Base-by-base conservation (phyloP, 2,888 invertebrate genomes). In the Campopleginae sp. region DNA sequence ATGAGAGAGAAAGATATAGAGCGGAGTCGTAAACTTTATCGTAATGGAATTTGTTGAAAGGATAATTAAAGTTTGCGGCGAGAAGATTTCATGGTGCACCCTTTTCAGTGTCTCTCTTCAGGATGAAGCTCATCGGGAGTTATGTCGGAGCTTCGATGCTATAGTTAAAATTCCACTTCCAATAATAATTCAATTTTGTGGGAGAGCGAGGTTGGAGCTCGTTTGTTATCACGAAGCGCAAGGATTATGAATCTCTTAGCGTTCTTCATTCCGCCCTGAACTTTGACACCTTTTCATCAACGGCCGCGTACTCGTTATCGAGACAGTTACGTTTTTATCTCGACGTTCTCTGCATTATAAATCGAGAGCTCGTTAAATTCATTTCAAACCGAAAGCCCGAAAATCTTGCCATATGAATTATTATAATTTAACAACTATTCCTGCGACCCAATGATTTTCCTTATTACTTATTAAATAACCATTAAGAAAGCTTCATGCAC, bases 11-110 rank as follows among this genome's bases (percentile, higher is more conserved):
- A 58, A 10, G 68, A 61, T n/a, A 74, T 51, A 54, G n/a, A n/a
- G 27, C 5, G 42, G 27, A 46, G 44, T 48, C 82, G 80, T 78
- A 85, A 86, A 87, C 83, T 87, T 85, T 46, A 61, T 31, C 81
- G 75, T 87, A 86, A 87, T 86, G 85, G 82, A 87, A 85, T 87
- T 86, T 87, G 87, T 87, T 85, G 82, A 78, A 85, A 83, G 86
- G 75, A 86, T 87, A 87, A 86, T 87, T 87, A 81, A 86, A 87
- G 83, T 87, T 86, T 77, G 81, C 68, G 78, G 63, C 65, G 79
- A 72, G 80, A 72, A 82, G 71, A 76, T 80, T 71, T 44, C 80
- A 65, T 48, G 75, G 19, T 70, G 65, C 7, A 46, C 17, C 42
- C 42, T 38, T 38, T 12, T 3, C 68, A 68, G 44, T 5, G 23